Evolutionary conservation across 2,797 vertebrate genomes (phyloP).

Genomic region (Odontamblyopus lacepedii): DNA sequence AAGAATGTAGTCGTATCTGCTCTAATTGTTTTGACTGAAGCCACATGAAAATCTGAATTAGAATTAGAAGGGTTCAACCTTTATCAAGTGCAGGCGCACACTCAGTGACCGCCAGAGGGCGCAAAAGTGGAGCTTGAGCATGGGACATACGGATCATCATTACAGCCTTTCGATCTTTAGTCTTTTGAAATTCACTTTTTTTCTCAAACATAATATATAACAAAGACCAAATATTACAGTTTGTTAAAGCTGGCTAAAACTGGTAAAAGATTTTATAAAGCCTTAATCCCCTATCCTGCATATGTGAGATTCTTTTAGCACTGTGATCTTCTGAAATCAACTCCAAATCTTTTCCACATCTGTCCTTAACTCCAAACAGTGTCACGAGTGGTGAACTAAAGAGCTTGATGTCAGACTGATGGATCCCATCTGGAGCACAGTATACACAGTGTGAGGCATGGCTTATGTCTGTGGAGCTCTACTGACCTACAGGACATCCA

Average conservation of each 20-base stretch:
- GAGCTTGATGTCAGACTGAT: constrained; percentile 33
- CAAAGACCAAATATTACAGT: background rate
- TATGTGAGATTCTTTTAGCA: background rate
- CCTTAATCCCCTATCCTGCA: background rate
- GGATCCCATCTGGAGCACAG: constrained; percentile 57
- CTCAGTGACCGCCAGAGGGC: background rate
- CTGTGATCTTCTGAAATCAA: constrained; percentile 1
- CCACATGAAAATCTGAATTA: background rate
- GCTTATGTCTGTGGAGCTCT: constrained; percentile 22
- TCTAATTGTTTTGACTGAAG: background rate
- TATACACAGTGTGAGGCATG: constrained; percentile 42
- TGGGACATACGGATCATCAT: background rate
- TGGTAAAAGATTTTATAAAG: background rate
- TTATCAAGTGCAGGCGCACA: background rate
- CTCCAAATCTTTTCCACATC: background rate
- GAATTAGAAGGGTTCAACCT: background rate
- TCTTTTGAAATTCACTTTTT: background rate
- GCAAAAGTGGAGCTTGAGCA: background rate
- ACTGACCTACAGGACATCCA: constrained; percentile 13
- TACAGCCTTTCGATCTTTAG: background rate
- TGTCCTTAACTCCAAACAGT: constrained; percentile 26
- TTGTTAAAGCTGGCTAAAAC: background rate
- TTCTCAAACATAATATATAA: background rate
- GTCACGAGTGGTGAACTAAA: constrained; percentile 43
- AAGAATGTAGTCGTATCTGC: background rate